Base-by-base conservation (phyloP, 2,888 invertebrate species). In the Hirtodrosophila confusa region DNA sequence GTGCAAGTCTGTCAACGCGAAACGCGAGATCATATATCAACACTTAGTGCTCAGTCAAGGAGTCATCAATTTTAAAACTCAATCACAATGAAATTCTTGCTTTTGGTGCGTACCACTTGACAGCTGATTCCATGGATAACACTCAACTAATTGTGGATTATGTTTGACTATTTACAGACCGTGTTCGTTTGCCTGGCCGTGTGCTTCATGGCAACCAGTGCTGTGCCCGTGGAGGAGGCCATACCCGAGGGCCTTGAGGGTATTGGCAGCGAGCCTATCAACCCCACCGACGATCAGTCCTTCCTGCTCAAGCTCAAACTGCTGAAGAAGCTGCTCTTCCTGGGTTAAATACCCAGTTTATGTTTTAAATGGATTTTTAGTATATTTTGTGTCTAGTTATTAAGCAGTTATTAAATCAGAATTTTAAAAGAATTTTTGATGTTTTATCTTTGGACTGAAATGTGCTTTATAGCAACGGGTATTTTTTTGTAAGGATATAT, bases 201-300 rank as follows among this genome's bases (percentile, higher is more conserved):
- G 44, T 78, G 86, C 69, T 74, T 89, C 53, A 70, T 75, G 63
- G 45, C 37, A 4, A 80, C 80, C 71, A 88, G 67, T 48, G 90
- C 90, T 49, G 86, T 75, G 45, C 90, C 89, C n/a, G 48, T 87
- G 6, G 90, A 90, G 64, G 90, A 90, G 64, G 63, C 90, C 27
- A 88, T 90, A 23, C 90, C 90, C 7, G 84, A 82, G 24, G 89
- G 90, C 9, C 63, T 90, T 47, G 90, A 89, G 40, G 90, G 89
- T 45, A 73, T 72, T 57, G 86, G 78, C 41, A 86, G 72, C 27
- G 89, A 90, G 40, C 60, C 73, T n/a, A 50, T 77, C 23, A 85
- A 69, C 41, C 90, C 90, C 9, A 62, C 84, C 3, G 90, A 89
- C 54, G 88, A 90, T 68, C 85, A 89, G 49, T 82, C 85, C 10